Evolutionary conservation across 2,113 vertebrate species (phyloP), one percentile per base, ranked within the genome.

Genomic region (Prunella fulvescens): DNA sequence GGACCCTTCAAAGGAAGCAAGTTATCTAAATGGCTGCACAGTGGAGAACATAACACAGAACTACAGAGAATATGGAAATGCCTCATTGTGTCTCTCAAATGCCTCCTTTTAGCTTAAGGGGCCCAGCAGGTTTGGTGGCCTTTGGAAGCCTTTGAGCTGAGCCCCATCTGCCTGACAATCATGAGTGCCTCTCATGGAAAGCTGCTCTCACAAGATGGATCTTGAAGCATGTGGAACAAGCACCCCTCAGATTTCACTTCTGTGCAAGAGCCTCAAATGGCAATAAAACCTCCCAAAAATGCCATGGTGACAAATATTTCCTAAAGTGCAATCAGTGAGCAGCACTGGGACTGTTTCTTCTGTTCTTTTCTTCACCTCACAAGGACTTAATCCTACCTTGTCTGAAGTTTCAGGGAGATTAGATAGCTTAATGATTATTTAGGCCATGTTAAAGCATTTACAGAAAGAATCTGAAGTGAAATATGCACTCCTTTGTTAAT

Each of bases 91-190:
- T 65, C 26, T 88, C 35, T 60, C 31, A 45, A 69, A 48, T 28
- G n/a, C 12, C 66, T 79, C 70, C 37, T 94, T 69, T 85, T n/a
- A 69, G 14, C 66, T 77, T 31, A n/a, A 80, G 66, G n/a, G 62
- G 22, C 57, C 40, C 82, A 85, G 45, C 48, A 86, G 53, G 45
- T 69, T 37, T 85, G 79, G 65, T 61, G 42, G 57, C 29, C 53
- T 92, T 39, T 74, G 79, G 74, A 94, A 80, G 40, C 40, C 45
- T 92, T 92, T 87, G 74, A 78, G 58, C n/a, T 51, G 66, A 90
- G 54, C 31, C 72, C 76, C 80, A 74, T 58, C 89, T 84, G 83
- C 42, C 76, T 83, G 76, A 6, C 31, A 56, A 6, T 19, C 35
- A 19, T 1, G 3, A 77, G 11, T 70, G 45, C 29, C 39, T 92